Percentiles rank a stretch among this genome's conserved stretches.
These are phyloP conservation scores for Drosophila setifemur DNA, from an alignment of 1,140 invertebrate species.

Conservation along the genomic window DNA sequence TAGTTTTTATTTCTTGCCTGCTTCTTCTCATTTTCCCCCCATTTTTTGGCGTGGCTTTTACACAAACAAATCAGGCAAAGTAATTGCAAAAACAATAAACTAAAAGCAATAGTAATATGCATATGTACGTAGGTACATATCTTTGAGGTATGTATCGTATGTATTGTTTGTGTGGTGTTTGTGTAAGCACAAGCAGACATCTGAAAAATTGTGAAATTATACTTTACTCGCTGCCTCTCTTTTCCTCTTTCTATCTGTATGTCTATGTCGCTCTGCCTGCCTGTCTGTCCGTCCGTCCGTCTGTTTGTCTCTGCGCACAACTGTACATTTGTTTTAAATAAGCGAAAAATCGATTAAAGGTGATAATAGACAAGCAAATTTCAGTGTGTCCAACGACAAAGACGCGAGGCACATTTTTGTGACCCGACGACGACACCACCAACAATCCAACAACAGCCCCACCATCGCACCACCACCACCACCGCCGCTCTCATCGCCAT, in stretches of 20 bases:
- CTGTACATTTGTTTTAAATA: conserved; percentile 80
- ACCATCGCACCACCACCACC: not conserved
- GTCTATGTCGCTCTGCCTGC: conserved; percentile 9
- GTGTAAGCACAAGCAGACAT: conserved; percentile 57
- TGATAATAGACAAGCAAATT: conserved; percentile 80
- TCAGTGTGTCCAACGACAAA: conserved; percentile 71
- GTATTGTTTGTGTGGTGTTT: conserved; percentile 7
- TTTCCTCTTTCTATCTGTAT: conserved; percentile 22
- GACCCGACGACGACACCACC: conserved; percentile 51
- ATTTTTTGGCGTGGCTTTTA: conserved; percentile 39
- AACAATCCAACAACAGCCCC: conserved; percentile 8
- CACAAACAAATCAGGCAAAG: conserved; percentile 50
- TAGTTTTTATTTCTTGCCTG: conserved; percentile 39
- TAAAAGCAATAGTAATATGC: conserved; percentile 74
- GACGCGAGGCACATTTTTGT: conserved; percentile 44
- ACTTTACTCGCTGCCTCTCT: conserved; percentile 53
- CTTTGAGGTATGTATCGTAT: not conserved
- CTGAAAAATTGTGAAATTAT: conserved; percentile 74
- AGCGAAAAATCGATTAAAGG: conserved; percentile 80
- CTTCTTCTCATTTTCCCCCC: conserved; percentile 11
- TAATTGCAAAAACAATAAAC: conserved; percentile 81
- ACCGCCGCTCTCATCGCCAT: not conserved
- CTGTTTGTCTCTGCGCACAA: conserved; percentile 52
- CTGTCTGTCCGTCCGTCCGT: conserved; percentile 10
- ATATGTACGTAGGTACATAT: conserved; percentile 13